Evolutionary conservation across 2,113 vertebrate genomes (phyloP), one percentile per base, ranked within the genome.

Genomic region (Menidia beryllina): DNA sequence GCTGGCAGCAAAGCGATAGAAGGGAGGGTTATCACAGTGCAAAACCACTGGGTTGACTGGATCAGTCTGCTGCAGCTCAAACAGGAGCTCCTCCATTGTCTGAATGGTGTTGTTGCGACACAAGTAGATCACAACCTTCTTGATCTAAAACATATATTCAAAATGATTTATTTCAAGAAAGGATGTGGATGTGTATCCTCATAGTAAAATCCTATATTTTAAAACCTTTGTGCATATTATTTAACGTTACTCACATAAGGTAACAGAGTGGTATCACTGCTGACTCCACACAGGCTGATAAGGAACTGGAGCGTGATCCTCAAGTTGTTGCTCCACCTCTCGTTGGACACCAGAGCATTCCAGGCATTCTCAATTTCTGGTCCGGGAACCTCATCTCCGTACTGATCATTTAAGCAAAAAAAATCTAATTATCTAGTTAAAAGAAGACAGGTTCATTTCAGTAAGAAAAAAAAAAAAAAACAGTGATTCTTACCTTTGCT

Each of bases 101-200:
- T 99, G 97, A 69, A 99, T 98, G 56, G 98, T 99, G 91, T 98
- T 99, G 86, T 98, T 98, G 39, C 97, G 96, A 79, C 98, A 99
- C 2, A 99, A 79, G 89, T 98, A 99, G 65, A 98, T 95, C 5
- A 97, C 96, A 86, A 99, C 97, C 83, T 98, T 99, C 88, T 99
- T 99, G 80, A 99, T 98, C 97, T 99, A 81, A 77, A 86, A 79
- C 5, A 51, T 25, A 59, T 2, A 64, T 43, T 41, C 57, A 27
- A 45, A 49, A 41, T 9, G 10, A 5, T 10, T 25, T 12, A 2
- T 25, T 17, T 19, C 24, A 3, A 25, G 17, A 7, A 17, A 17
- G 14, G 17, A 15, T 17, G 25, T 6, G 21, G 23, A 14, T 3
- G 21, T 26, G 25, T 5, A 25, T 13, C 11, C 12, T 15, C 49